Conservation (phyloP, 2,113 vertebrate genomes). For the Cryptomyrus ogoouensis region DNA sequence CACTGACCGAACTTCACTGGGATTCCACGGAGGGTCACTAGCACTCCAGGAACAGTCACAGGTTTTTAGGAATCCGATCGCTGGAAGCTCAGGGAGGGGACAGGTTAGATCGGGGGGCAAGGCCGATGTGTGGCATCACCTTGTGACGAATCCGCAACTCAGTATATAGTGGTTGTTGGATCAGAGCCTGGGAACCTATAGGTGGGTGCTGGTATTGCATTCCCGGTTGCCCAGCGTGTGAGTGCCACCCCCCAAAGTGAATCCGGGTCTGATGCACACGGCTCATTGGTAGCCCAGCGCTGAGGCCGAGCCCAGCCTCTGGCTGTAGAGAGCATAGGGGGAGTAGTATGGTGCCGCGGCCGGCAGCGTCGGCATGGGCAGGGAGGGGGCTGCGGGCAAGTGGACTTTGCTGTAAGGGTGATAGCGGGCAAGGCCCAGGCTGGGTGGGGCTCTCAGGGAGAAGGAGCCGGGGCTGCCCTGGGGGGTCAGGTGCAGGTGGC, state of each 20-base stretch:
- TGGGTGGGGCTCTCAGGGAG: conserved; percentile 82
- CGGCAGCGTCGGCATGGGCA: conserved; percentile 78
- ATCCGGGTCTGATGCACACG: not conserved
- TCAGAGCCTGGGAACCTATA: not conserved
- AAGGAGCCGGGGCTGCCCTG: conserved; percentile 75
- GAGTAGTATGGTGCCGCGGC: conserved; percentile 87
- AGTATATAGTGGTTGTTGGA: not conserved
- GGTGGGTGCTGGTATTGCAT: conserved; percentile 19
- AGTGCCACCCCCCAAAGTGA: conserved; percentile 24
- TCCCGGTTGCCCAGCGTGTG: conserved; percentile 27
- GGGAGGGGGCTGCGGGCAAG: conserved; percentile 73
- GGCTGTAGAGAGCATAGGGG: conserved; percentile 89
- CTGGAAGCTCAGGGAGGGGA: conserved; percentile 24
- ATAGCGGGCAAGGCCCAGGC: conserved; percentile 86
- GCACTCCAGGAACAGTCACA: conserved; percentile 11
- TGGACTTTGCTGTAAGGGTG: conserved; percentile 94
- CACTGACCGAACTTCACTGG: not conserved
- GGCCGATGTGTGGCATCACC: conserved; percentile 28
- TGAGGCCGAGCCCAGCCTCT: conserved; percentile 87
- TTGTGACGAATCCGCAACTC: conserved; percentile 22
- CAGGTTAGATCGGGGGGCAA: conserved; percentile 22
- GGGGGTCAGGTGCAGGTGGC: conserved; percentile 84
- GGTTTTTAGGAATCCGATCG: conserved; percentile 29
- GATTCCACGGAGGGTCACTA: conserved; percentile 8
- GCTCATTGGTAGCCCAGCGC: conserved; percentile 88